phyloP scores from a whole-genome alignment of 2,113 vertebrate genomes.

The Anguilla rostrata region DNA sequence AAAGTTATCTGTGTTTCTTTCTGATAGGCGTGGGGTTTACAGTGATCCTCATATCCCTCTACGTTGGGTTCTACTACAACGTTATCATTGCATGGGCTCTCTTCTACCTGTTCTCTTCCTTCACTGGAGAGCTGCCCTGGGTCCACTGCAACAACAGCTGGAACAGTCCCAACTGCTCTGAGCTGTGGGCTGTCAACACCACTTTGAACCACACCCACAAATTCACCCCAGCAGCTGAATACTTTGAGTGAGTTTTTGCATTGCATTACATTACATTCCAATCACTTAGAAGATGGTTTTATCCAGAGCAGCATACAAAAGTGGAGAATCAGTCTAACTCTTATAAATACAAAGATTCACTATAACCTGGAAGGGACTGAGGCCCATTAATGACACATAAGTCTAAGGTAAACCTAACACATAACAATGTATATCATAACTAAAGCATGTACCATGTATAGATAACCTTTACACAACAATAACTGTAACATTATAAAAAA shows the following conservation, averaged over 20 bases:
- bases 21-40: slow-evolving; percentile 78
- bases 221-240: slow-evolving; percentile 82
- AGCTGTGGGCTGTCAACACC: slow-evolving; percentile 58
- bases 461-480: no score
- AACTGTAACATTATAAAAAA: no score
- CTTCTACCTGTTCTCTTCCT: slow-evolving; percentile 79
- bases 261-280: no score
- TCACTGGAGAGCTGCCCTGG: slow-evolving; percentile 82
- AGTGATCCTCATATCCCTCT: slow-evolving; percentile 81
- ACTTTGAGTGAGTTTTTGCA: slow-evolving; percentile 76
- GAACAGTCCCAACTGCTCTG: slow-evolving; percentile 83
- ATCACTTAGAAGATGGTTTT: not conserved
- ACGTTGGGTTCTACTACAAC: slow-evolving; percentile 83
- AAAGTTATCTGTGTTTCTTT: slow-evolving; percentile 4
- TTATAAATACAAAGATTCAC: no score
- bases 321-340: no score
- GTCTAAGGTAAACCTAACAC: no score
- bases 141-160: slow-evolving; percentile 86
- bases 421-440: no score
- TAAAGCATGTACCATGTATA: no score
- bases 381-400: no score
- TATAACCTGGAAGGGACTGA: no score
- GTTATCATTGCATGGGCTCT: slow-evolving; percentile 84
- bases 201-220: slow-evolving; percentile 66
- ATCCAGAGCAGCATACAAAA: not conserved